Conservation (phyloP, 2,113 vertebrate species). For the Hiodon alosoides region DNA sequence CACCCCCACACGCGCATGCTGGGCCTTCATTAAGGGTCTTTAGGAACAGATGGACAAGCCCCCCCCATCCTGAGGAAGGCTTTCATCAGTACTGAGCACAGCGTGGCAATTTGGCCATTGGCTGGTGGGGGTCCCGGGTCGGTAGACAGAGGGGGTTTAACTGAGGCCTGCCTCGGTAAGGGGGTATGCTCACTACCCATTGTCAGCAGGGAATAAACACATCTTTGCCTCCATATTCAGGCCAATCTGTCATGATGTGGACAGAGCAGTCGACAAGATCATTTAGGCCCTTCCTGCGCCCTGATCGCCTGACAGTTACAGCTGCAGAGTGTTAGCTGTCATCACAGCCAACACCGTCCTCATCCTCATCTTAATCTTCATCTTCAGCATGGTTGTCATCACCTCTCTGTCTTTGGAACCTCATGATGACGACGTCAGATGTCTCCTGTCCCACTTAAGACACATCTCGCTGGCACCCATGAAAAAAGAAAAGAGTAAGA, state of each 20-base stretch:
- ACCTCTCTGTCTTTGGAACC: background rate
- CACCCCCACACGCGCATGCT: background rate
- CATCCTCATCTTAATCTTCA: background rate
- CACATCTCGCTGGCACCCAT: too few relatives aligned
- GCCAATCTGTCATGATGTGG: too few relatives aligned
- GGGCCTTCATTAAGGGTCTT: background rate
- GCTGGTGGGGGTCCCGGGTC: background rate
- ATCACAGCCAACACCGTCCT: background rate
- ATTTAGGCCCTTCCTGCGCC: too few relatives aligned
- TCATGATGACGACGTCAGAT: background rate
- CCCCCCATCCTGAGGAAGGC: background rate
- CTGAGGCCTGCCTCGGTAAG: background rate
- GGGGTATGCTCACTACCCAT: background rate
- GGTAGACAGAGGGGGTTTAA: background rate
- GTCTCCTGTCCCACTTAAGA: background rate
- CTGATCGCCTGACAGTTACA: too few relatives aligned
- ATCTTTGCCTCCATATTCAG: too few relatives aligned
- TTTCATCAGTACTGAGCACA: background rate
- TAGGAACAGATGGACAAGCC: background rate
- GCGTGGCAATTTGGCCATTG: background rate
- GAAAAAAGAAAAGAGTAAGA: too few relatives aligned
- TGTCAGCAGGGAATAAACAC: background rate
- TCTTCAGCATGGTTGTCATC: background rate
- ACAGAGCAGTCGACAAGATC: too few relatives aligned
- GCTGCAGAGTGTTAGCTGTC: background rate